phyloP scores from a whole-genome alignment of 1,140 invertebrate genomes.

The Teleogryllus occipitalis region DNA sequence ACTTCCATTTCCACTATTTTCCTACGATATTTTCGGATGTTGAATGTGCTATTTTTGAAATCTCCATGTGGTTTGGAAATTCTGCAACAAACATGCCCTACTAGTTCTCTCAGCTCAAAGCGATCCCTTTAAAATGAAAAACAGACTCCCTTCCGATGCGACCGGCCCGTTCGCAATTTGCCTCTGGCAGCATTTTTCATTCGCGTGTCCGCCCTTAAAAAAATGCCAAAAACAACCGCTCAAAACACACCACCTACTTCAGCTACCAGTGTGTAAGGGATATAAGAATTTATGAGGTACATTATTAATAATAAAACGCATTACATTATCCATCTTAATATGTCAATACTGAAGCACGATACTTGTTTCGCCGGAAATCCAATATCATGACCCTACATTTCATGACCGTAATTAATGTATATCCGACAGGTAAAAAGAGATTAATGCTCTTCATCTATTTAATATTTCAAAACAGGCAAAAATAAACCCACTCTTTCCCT shows the following conservation, averaged over 20 bases:
- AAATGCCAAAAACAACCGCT: neutral
- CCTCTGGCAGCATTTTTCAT: neutral
- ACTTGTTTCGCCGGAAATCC: neutral
- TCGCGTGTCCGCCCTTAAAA: neutral
- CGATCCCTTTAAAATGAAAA: neutral
- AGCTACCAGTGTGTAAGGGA: neutral
- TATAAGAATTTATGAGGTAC: slow-evolving; percentile 1
- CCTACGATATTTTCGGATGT: neutral
- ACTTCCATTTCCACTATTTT: neutral
- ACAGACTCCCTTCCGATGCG: neutral
- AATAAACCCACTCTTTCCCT: neutral
- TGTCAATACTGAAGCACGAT: neutral
- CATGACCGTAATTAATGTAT: neutral
- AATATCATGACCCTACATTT: neutral
- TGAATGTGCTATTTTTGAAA: neutral
- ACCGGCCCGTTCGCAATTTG: neutral
- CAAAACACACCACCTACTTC: neutral
- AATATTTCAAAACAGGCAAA: neutral
- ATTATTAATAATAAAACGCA: neutral
- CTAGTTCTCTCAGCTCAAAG: neutral
- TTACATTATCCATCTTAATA: neutral
- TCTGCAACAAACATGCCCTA: neutral
- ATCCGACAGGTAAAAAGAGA: neutral
- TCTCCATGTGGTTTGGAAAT: neutral
- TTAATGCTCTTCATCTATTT: slow-evolving; percentile 1